Conservation (phyloP, 2,888 invertebrate genomes). For the Cryptocephalus moraei region DNA sequence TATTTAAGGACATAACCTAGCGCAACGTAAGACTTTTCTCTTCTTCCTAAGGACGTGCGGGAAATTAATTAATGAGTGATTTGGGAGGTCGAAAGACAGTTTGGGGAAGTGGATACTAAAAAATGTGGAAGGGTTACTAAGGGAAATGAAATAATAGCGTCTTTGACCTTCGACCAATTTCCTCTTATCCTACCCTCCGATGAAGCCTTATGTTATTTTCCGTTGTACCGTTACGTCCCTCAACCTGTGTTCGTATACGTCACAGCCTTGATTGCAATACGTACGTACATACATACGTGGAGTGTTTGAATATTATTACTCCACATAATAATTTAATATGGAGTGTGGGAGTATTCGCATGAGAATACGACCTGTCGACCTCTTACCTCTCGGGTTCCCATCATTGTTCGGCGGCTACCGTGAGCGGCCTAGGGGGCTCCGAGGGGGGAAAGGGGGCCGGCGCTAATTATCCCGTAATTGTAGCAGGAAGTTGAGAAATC, state of each 20-base stretch:
- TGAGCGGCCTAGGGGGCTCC: conserved; percentile 2
- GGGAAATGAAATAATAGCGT: too few relatives aligned
- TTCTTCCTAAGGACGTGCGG: background rate
- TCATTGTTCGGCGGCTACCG: conserved; percentile 34
- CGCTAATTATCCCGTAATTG: conserved; percentile 39
- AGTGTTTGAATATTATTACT: conserved; percentile 18
- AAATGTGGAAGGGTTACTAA: too few relatives aligned
- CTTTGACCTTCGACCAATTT: too few relatives aligned
- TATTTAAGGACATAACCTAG: conserved; percentile 21
- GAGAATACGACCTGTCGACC: conserved; percentile 39
- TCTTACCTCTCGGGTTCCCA: conserved; percentile 39
- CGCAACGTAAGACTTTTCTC: conserved; percentile 17
- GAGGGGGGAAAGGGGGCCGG: conserved; percentile 21
- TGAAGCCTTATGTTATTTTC: too few relatives aligned
- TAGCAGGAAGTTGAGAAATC: conserved; percentile 39
- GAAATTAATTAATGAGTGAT: too few relatives aligned
- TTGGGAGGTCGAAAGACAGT: too few relatives aligned
- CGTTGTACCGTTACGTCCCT: too few relatives aligned
- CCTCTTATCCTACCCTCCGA: too few relatives aligned
- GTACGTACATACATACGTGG: conserved; percentile 2
- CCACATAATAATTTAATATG: conserved; percentile 30
- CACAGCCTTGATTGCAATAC: too few relatives aligned
- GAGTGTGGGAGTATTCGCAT: conserved; percentile 41
- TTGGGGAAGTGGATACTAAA: too few relatives aligned
- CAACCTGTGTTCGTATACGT: too few relatives aligned